Percentiles rank a stretch among this genome's conserved stretches.
phyloP scores from a whole-genome alignment of 2,888 invertebrate genomes.

The Orthosia cruda region DNA sequence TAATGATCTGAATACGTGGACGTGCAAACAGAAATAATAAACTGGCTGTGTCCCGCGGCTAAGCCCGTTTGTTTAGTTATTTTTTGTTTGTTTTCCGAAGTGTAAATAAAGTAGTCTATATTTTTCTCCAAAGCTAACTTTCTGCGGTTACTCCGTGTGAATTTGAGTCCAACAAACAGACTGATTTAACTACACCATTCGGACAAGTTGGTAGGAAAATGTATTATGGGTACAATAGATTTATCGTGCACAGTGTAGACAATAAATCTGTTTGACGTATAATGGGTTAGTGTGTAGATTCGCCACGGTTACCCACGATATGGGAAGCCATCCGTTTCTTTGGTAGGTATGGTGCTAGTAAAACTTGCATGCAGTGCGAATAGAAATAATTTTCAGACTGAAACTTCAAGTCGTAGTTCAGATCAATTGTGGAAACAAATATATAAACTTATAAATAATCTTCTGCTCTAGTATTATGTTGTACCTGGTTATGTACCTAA shows the following conservation, averaged over 20 bases:
- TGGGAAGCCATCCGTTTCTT: conserved; percentile 33
- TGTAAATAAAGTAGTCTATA: too few relatives aligned
- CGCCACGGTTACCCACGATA: conserved; percentile 33
- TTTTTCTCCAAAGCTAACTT: neutral
- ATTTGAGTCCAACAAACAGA: neutral
- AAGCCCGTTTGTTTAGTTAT: too few relatives aligned
- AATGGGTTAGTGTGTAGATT: conserved; percentile 45
- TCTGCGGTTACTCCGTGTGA: neutral
- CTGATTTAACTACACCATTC: conserved; percentile 17
- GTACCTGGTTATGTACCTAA: neutral
- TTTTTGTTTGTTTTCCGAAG: too few relatives aligned
- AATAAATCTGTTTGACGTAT: conserved; percentile 54
- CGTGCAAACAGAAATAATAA: conserved; percentile 36
- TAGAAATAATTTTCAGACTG: conserved; percentile 8
- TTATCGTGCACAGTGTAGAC: conserved; percentile 44
- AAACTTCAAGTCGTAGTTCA: neutral
- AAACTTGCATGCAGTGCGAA: conserved; percentile 31
- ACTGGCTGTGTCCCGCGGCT: conserved; percentile 16
- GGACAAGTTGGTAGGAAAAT: conserved; percentile 33
- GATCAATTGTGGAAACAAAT: neutral
- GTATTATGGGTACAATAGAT: conserved; percentile 38
- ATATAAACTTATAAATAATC: too few relatives aligned
- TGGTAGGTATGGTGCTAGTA: conserved; percentile 13
- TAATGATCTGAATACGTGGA: conserved; percentile 50
- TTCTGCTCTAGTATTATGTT: too few relatives aligned